Evolutionary conservation across 2,888 invertebrate species (phyloP), one percentile per base, ranked within the genome.

Genomic region (Amiota mariae): DNA sequence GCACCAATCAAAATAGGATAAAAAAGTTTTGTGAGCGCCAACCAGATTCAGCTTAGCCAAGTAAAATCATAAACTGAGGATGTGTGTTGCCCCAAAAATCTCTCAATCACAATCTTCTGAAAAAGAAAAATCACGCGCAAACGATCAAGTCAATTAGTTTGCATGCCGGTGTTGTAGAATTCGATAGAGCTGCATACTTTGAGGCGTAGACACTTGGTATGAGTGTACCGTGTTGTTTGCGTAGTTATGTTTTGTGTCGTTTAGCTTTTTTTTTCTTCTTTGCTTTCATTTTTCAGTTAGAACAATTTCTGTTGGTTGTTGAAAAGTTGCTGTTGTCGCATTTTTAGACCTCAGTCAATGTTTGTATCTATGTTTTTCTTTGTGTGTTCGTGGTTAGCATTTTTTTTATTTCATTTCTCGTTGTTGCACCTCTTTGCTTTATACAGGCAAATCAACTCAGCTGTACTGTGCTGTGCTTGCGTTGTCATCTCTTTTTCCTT

Each of bases 61-160:
- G 57, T 15, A 13, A 47, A 47, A 36, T 6, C 8, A 2, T 67
- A 73, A 72, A 36, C 36, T 36, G 36, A 36, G 36, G 6, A 6
- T 36, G 36, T 36, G 4, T 36, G 36, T 36, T 36, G 36, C 36
- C 36, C 36, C 36, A 36, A 36, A 36, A 36, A 36, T 36, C 36
- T 36, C 36, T 36, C 36, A 36, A 36, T 36, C 36, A 6, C 36
- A 36, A 36, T 36, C 36, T 36, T 36, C 6, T 76, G 59, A 61
- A 24, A 68, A 76, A 49, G 18, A 70, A 70, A 70, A 82, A 83
- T 81, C 85, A 82, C 81, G 79, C 73, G 73, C 72, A 67, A 71
- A 72, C 79, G 84, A 84, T 87, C 81, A 85, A 80, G 85, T 85
- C 84, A 87, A 86, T 87, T 86, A 87, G 86, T 80, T 84, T 76